Base-by-base conservation (phyloP, 2,113 vertebrate species). In the Brachyhypopomus occidentalis region DNA sequence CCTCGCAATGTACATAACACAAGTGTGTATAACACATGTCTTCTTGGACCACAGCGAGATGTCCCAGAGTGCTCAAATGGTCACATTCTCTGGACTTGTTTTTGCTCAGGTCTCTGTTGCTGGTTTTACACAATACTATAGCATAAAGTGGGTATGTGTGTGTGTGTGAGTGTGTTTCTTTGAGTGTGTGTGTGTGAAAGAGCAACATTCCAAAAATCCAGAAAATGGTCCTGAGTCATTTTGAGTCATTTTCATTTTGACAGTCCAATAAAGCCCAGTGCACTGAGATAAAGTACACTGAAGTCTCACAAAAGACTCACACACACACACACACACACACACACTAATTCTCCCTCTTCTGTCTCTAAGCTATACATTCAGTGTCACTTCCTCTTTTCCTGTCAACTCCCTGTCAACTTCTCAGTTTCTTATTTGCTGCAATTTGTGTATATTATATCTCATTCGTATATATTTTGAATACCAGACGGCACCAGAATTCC, bases 31-130 rank as follows among this genome's bases (percentile, higher is more conserved):
- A 20, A 11, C 34, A 2, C 17, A 8, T 20, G 6, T 22, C 14
- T 6, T n/a, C 22, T 20, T 59, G 19, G 4, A 70, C 77, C 52
- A 59, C 64, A 69, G 67, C 34, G 34, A 58, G 59, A n/a, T 22
- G 23, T 70, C 25, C 34, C 2, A 36, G 27, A 30, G 34, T 48
- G n/a, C 38, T 63, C 60, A 59, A 25, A 77, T 59, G 12, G 23
- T 62, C 60, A 59, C 48, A 77, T 66, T 84, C 64, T 30, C 48
- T 71, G 23, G 36, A 6, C 25, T 52, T 27, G 74, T 60, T 78
- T 52, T 52, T 66, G 59, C 41, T 56, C 45, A 69, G 1, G 72
- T 89, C 90, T 91, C 84, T 78, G 48, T 2, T 23, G 76, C 59
- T 48, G 59, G 41, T 41, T 70, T 67, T 14, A 52, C 45, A 67